These are phyloP conservation scores for Heterohyrax brucei DNA, from an alignment of 2,797 vertebrate species.

Conservation along the genomic window DNA sequence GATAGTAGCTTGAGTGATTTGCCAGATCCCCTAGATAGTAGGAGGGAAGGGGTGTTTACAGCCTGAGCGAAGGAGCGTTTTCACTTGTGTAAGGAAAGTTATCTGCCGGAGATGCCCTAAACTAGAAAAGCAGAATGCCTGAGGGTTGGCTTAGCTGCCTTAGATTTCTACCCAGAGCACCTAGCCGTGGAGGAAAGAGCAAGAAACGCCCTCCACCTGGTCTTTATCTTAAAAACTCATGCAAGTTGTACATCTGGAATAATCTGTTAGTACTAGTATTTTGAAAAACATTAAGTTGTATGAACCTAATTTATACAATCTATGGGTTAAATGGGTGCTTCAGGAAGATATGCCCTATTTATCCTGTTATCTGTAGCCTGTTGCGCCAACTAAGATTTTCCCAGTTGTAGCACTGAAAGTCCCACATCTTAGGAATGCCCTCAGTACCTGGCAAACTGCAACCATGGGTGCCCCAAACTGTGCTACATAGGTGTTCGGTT, in stretches of 20 bases:
- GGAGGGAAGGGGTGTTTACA: neutral
- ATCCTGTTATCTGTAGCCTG: neutral
- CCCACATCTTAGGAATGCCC: neutral
- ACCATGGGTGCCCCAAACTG: neutral
- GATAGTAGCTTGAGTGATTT: neutral
- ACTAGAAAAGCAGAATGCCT: neutral
- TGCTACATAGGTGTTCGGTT: neutral
- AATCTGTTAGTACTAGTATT: neutral
- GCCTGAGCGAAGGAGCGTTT: neutral
- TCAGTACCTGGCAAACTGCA: neutral
- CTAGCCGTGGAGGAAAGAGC: neutral
- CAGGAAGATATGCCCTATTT: neutral
- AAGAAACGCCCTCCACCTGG: neutral
- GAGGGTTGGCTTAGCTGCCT: no score
- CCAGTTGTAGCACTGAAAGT: neutral
- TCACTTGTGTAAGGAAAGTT: neutral
- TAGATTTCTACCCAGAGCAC: neutral
- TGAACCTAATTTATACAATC: neutral
- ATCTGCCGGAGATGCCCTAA: neutral
- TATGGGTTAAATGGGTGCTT: neutral
- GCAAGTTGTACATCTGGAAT: neutral
- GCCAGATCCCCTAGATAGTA: neutral
- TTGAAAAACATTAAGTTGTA: neutral
- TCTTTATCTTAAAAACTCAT: neutral
- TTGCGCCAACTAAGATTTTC: neutral